Percentiles rank a stretch among this genome's conserved stretches.
Conservation (phyloP, 2,113 vertebrate species). For the Arizona elegans region DNA sequence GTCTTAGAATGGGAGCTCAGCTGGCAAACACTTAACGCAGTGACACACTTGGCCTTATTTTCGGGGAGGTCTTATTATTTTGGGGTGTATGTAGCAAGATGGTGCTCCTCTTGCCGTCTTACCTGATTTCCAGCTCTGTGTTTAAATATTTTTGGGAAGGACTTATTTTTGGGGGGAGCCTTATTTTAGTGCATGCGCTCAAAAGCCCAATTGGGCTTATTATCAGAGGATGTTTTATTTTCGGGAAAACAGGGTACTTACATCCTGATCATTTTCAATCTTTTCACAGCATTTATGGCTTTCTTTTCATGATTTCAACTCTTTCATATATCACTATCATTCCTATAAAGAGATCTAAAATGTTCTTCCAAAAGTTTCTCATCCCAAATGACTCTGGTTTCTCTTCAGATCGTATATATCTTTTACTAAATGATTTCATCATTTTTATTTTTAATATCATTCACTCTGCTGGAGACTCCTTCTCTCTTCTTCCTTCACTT, state of each 20-base stretch:
- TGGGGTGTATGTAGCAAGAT: no score
- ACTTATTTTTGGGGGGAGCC: no score
- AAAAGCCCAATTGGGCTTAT: no score
- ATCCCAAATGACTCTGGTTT: neutral
- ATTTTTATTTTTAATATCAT: neutral
- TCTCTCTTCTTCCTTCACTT: neutral
- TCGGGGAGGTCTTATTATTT: no score
- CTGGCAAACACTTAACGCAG: no score
- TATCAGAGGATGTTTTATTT: no score
- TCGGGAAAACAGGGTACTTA: neutral
- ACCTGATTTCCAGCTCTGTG: no score
- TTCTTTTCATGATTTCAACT: neutral
- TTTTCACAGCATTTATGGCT: neutral
- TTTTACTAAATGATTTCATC: neutral
- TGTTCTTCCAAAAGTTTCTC: neutral
- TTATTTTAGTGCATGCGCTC: no score
- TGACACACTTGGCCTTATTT: no score
- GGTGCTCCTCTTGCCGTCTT: no score
- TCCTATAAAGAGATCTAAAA: neutral
- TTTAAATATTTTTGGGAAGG: no score
- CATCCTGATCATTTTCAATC: neutral
- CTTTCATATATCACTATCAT: neutral
- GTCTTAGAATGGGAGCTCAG: no score
- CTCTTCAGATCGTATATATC: neutral
- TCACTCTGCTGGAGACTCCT: neutral